Evolutionary conservation across 30 jellyfish, hydroid and myxozoan genomes (phyloP), one percentile per base, ranked within the genome.

Genomic region (Turritopsis dohrnii): DNA sequence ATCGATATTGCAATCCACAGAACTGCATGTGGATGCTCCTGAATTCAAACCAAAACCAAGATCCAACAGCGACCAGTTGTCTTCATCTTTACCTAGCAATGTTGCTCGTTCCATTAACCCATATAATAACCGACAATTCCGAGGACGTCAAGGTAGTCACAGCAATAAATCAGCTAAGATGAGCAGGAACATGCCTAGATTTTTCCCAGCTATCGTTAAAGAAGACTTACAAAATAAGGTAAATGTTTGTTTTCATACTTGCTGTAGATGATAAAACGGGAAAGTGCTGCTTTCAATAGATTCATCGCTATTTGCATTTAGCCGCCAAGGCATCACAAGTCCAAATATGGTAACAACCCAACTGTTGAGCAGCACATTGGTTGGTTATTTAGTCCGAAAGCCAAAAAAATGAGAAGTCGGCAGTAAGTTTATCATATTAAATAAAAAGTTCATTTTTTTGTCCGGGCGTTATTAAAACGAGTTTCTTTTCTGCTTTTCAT

Each of bases 291-390:
- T 26, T 18, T 13, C 1, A 8, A 69, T 28, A n/a, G 28, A 25
- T 8, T 0, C 22, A 22, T 74, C 16, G 13, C 26, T 26, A 31
- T 24, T 72, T 24, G n/a, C n/a, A 79, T 79, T 8, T 73, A 92
- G 97, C 91, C 96, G n/a, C 97, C 97, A 19, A 72, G 97, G 20
- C 80, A 53, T 80, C 97, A 92, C 83, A 92, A 92, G 83, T 87
- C 97, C 29, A 92, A 92, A 82, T 92, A 92, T 74, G 87, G 97
- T 54, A 94, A 88, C n/a, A 92, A 92, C 80, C 97, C 97, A 23
- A 95, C 97, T 1, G 97, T 92, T 8, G 97, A 92, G 72, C 97
- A 92, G 22, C 97, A 92, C 65, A 96, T 92, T 76, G 97, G 97
- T 71, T 92, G 97, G 97, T 90, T 92, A 65, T 92, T 92, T 54